Evolutionary conservation across 2,113 vertebrate genomes (phyloP).

Genomic region (Semicossyphus pulcher): DNA sequence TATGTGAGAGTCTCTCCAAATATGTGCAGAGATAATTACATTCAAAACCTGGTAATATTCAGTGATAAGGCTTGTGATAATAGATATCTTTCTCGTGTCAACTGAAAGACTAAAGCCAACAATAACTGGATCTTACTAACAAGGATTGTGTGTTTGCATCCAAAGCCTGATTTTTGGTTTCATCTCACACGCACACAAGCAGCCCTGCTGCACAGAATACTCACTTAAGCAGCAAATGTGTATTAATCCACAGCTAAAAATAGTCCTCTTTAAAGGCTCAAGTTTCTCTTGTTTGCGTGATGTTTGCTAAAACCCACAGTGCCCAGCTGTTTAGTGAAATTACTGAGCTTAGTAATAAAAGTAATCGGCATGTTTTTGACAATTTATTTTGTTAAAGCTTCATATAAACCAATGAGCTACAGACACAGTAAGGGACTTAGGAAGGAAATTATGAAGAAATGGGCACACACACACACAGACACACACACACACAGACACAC

Average conservation of each 20-base stretch:
- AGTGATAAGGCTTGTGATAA: background rate
- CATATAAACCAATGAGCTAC: background rate
- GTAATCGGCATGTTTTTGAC: too few relatives aligned
- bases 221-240: background rate
- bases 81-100: background rate
- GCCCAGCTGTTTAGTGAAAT: background rate
- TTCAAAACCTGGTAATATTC: background rate
- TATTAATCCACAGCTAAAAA: constrained; percentile 24
- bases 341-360: background rate
- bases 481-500: too few relatives aligned
- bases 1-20: constrained; percentile 17
- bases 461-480: too few relatives aligned
- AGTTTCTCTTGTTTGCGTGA: background rate
- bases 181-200: background rate
- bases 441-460: too few relatives aligned
- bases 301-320: background rate
- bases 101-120: background rate
- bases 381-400: too few relatives aligned
- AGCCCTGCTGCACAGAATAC: background rate
- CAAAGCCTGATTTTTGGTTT: background rate
- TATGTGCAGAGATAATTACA: constrained; percentile 21
- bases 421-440: too few relatives aligned
- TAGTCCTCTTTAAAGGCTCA: background rate
- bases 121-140: too few relatives aligned
- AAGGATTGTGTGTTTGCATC: background rate